These are phyloP conservation scores for Subacronicta megacephala DNA, from an alignment of 2,888 invertebrate species.

Conservation along the genomic window DNA sequence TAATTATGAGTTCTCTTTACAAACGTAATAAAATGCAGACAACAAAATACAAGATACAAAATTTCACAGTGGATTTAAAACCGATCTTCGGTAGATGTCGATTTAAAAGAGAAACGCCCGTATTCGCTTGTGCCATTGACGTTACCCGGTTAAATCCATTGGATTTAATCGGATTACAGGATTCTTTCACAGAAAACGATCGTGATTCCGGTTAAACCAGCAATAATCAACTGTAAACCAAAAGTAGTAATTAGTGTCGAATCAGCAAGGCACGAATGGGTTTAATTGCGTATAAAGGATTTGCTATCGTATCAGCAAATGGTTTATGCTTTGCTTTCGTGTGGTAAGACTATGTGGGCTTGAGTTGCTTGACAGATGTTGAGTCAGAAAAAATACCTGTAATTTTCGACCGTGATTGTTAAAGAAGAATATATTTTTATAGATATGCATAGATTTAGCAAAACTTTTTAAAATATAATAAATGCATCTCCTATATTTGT, in stretches of 20 bases:
- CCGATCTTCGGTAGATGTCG: slow-evolving; percentile 30
- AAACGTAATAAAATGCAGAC: too few relatives aligned
- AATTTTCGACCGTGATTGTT: too few relatives aligned
- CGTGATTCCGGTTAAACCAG: slow-evolving; percentile 56
- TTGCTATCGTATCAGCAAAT: slow-evolving; percentile 1
- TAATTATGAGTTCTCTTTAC: too few relatives aligned
- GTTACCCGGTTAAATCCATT: slow-evolving; percentile 41
- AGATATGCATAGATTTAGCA: too few relatives aligned
- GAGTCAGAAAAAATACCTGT: too few relatives aligned
- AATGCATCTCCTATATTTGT: too few relatives aligned
- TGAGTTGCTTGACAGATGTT: too few relatives aligned
- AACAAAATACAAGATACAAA: too few relatives aligned
- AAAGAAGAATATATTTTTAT: too few relatives aligned
- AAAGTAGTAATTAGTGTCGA: slow-evolving; percentile 67
- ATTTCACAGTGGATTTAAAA: slow-evolving; percentile 36
- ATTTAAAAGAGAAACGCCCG: slow-evolving; percentile 30
- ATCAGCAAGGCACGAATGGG: slow-evolving; percentile 55
- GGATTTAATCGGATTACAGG: slow-evolving; percentile 58
- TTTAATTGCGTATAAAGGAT: slow-evolving; percentile 49
- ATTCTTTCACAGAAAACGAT: slow-evolving; percentile 58
- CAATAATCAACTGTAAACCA: slow-evolving; percentile 64
- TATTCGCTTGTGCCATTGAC: slow-evolving; percentile 36
- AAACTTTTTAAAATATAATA: too few relatives aligned
- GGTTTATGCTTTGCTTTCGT: neutral
- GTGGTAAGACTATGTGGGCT: neutral